Base-by-base conservation (phyloP, 2,113 vertebrate genomes). In the Chloebia gouldiae region DNA sequence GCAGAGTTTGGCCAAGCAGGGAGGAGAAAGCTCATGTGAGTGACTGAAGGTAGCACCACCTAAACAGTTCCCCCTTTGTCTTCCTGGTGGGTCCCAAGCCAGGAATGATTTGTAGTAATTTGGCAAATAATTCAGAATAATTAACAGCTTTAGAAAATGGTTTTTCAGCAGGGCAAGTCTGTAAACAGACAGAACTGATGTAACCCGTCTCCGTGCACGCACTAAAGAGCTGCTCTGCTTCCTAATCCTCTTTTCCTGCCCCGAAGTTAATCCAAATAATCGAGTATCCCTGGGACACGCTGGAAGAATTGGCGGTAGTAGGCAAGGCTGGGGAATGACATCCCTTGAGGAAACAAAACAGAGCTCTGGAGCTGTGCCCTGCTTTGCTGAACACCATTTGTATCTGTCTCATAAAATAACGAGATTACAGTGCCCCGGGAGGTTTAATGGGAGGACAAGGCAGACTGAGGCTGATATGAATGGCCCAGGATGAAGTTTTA, bases 401-500 rank as follows among this genome's bases (percentile, higher is more conserved):
- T 8, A 8, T 35, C 5, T 56, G 68, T 23, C 81, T 18, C 33
- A 12, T 31, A 20, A 70, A 78, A 50, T 4, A 4, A 13, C 1
- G 5, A 7, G 84, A 61, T 69, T 10, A 2, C 5, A 7, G 25
- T 0, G 24, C 40, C 54, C 50, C 2, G 1, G 13, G 78, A 10
- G 8, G 14, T 10, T 6, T 4, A 2, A 21, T 2, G 10, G 37
- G 19, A 73, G 37, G 25, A 24, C 68, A 4, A 27, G 12, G 53
- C 28, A 35, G 4, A 0, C 2, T 12, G 31, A 42, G 57, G 37
- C 2, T 15, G 69, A 3, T 37, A 9, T 11, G 10, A 20, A 47
- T 0, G 44, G 64, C 17, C 28, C 18, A 8, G 11, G 0, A 0
- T 1, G 10, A 4, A n/a, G 30, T 30, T 23, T n/a, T 2, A 5